These are phyloP conservation scores for Apostichopus parvimensis DNA, from an alignment of 35 echinoderm and acorn worm genomes.

Conservation along the genomic window DNA sequence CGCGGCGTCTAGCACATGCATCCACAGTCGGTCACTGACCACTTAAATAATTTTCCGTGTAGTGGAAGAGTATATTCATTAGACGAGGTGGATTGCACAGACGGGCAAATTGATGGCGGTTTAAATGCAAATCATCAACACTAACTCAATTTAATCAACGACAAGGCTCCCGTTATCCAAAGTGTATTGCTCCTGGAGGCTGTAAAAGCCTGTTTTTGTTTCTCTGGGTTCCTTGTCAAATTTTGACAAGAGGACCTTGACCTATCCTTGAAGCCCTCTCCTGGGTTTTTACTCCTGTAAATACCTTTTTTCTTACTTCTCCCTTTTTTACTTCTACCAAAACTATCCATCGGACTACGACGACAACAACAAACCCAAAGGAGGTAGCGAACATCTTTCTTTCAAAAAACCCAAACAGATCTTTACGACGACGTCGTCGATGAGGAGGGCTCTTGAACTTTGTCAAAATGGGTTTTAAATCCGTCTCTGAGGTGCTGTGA, in stretches of 20 bases:
- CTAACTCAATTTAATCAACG: constrained; percentile 47
- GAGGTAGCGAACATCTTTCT: too few species aligned
- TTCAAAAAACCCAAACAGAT: too few species aligned
- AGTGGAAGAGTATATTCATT: constrained; percentile 6
- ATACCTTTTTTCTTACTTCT: neutral
- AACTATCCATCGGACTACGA: too few species aligned
- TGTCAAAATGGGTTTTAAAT: too few species aligned
- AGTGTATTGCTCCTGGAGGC: constrained; percentile 4
- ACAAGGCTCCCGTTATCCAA: constrained; percentile 26
- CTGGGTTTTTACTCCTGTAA: neutral
- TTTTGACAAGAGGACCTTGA: constrained; percentile 3
- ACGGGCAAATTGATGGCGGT: constrained; percentile 10
- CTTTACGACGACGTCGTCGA: too few species aligned
- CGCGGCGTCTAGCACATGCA: neutral
- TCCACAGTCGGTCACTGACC: constrained; percentile 25
- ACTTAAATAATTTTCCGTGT: neutral
- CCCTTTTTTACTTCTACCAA: too few species aligned
- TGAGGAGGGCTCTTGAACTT: too few species aligned
- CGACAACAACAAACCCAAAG: too few species aligned
- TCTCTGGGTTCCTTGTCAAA: neutral
- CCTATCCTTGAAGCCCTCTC: constrained; percentile 5
- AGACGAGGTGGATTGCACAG: neutral
- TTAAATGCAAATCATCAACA: constrained; percentile 35
- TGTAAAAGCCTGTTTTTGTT: constrained; percentile 10
- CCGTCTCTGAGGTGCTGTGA: too few species aligned